These are phyloP conservation scores for Diarsia rubi DNA, from an alignment of 2,888 invertebrate genomes.

Conservation along the genomic window DNA sequence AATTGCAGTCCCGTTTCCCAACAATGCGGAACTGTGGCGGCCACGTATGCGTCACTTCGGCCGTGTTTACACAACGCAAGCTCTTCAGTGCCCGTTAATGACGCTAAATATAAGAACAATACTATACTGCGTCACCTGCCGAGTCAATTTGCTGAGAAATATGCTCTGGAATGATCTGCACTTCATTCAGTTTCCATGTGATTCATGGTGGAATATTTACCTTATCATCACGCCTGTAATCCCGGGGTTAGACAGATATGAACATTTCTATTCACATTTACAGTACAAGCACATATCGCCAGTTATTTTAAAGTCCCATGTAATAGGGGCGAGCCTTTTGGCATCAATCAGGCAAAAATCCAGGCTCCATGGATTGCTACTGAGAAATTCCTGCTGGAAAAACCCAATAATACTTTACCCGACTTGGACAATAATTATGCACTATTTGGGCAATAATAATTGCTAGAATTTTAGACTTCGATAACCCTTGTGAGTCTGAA, in stretches of 20 bases:
- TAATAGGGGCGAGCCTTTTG: too few species aligned
- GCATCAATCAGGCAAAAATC: too few species aligned
- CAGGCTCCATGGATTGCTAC: too few species aligned
- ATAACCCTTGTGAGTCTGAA: too few species aligned
- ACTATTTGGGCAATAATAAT: too few species aligned
- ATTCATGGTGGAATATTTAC: constrained; percentile 3
- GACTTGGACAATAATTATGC: too few species aligned
- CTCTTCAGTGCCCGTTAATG: constrained; percentile 54
- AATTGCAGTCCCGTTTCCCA: constrained; percentile 20
- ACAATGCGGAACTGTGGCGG: constrained; percentile 52
- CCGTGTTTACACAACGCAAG: constrained; percentile 37
- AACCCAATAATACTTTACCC: too few species aligned
- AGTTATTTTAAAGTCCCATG: neutral
- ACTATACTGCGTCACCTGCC: constrained; percentile 20
- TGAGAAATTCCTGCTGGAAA: too few species aligned
- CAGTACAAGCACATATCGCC: neutral
- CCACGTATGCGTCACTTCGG: constrained; percentile 50
- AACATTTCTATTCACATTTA: too few species aligned
- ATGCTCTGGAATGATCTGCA: neutral
- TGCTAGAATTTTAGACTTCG: neutral
- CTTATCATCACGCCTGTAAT: neutral
- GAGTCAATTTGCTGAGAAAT: constrained; percentile 47
- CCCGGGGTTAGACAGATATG: neutral
- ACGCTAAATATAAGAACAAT: constrained; percentile 62
- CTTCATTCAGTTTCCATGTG: constrained; percentile 28